Evolutionary conservation across 2,888 invertebrate genomes (phyloP).

Genomic region (Pristionchus japonicus): DNA sequence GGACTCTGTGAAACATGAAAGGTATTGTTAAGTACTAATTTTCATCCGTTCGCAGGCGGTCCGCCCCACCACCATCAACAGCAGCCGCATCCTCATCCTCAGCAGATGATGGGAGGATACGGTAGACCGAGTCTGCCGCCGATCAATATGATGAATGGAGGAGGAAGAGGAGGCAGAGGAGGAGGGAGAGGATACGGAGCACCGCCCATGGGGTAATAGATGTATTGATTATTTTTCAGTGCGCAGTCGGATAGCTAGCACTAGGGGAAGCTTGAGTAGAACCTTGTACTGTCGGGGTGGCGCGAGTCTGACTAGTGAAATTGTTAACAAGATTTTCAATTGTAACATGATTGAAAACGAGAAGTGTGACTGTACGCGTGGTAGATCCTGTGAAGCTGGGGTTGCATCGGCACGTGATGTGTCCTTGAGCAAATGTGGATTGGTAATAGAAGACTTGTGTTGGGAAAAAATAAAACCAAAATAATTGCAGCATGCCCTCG

Average conservation of each 20-base stretch:
- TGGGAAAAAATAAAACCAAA: not conserved
- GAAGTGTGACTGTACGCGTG: too few relatives aligned
- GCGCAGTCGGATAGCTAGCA: too few relatives aligned
- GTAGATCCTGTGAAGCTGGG: too few relatives aligned
- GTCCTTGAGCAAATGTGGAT: too few relatives aligned
- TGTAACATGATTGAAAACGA: too few relatives aligned
- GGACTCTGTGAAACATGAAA: too few relatives aligned
- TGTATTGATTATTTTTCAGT: not conserved
- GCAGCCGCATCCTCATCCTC: not conserved
- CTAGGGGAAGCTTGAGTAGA: too few relatives aligned
- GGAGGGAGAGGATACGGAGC: conserved; percentile 11
- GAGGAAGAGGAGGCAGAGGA: not conserved
- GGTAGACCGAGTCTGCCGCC: conserved; percentile 22
- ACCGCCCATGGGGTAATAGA: not conserved
- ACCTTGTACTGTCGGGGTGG: too few relatives aligned
- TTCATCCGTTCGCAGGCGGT: not conserved
- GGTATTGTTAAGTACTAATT: not conserved
- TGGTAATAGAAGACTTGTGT: too few relatives aligned
- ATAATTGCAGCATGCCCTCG: not conserved
- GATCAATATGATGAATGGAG: not conserved
- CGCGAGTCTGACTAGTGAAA: too few relatives aligned
- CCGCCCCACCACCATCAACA: not conserved
- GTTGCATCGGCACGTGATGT: too few relatives aligned
- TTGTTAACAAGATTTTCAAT: too few relatives aligned
- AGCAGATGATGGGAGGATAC: conserved; percentile 4